Conservation (phyloP, 2,888 invertebrate genomes). For the Orthosia gothica region DNA sequence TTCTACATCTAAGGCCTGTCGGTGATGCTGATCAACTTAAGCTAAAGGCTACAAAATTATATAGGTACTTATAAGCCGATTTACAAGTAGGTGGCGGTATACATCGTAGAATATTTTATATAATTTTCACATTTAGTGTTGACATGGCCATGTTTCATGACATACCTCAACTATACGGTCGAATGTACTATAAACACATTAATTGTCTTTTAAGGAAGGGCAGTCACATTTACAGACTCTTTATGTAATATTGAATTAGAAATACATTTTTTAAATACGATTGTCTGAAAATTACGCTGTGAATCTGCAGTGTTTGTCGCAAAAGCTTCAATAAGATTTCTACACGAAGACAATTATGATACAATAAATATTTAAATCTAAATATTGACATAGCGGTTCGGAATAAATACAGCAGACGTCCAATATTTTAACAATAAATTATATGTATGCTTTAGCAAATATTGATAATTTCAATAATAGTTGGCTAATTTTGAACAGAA, state of each 20-base stretch:
- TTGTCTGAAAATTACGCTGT: background rate
- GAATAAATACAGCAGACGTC: background rate
- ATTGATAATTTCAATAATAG: background rate
- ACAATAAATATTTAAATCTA: background rate
- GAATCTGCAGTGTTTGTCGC: background rate
- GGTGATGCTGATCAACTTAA: slow-evolving; percentile 66
- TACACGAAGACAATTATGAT: background rate
- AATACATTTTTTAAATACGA: slow-evolving; percentile 11
- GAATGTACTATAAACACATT: background rate
- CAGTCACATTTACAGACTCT: slow-evolving; percentile 1
- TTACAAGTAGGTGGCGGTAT: slow-evolving; percentile 17
- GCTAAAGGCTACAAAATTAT: slow-evolving; percentile 54
- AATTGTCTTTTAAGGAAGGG: background rate
- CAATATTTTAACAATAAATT: background rate
- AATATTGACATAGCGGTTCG: background rate
- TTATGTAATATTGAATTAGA: slow-evolving; percentile 1
- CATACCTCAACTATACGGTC: slow-evolving; percentile 3
- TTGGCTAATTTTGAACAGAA: too few relatives aligned
- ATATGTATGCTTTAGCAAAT: background rate
- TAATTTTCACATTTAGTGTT: slow-evolving; percentile 10
- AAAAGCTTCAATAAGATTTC: slow-evolving; percentile 2
- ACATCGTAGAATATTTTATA: background rate
- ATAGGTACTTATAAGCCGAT: slow-evolving; percentile 24
- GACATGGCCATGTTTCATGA: slow-evolving; percentile 16
- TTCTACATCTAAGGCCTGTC: slow-evolving; percentile 64